Conservation (phyloP, 2,888 invertebrate species). For the Alitta virens region DNA sequence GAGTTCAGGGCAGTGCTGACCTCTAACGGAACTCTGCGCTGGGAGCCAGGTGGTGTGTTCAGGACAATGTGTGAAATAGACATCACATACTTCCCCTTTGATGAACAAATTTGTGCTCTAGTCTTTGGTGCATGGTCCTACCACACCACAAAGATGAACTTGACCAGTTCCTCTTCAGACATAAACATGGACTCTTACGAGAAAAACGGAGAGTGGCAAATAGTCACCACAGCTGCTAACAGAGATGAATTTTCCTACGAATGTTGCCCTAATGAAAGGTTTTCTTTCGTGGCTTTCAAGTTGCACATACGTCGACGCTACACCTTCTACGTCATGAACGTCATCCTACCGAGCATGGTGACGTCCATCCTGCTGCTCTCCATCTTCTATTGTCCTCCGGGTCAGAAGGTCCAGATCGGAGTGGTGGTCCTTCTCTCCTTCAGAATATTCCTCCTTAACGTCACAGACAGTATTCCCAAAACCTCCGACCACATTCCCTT, state of each 20-base stretch:
- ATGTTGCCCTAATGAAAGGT: slow-evolving; percentile 23
- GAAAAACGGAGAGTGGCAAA: slow-evolving; percentile 32
- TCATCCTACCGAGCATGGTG: slow-evolving; percentile 27
- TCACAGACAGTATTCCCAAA: slow-evolving; percentile 29
- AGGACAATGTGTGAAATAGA: slow-evolving; percentile 35
- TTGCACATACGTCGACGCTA: slow-evolving; percentile 24
- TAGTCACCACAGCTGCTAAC: slow-evolving; percentile 20
- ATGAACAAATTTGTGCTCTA: slow-evolving; percentile 26
- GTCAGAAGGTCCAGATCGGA: slow-evolving; percentile 28
- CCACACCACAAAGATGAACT: slow-evolving; percentile 33
- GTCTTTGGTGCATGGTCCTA: slow-evolving; percentile 28
- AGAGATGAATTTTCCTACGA: slow-evolving; percentile 32
- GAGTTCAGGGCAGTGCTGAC: slow-evolving; percentile 32
- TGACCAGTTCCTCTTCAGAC: slow-evolving; percentile 22
- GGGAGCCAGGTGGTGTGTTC: slow-evolving; percentile 34
- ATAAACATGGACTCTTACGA: slow-evolving; percentile 32
- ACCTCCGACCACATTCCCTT: slow-evolving; percentile 28
- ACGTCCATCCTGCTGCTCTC: slow-evolving; percentile 26
- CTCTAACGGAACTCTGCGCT: slow-evolving; percentile 26
- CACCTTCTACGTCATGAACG: slow-evolving; percentile 29
- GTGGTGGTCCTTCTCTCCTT: slow-evolving; percentile 27
- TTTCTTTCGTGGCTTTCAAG: slow-evolving; percentile 18
- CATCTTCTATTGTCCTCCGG: slow-evolving; percentile 28
- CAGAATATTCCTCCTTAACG: slow-evolving; percentile 27
- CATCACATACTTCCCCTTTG: slow-evolving; percentile 36